Evolutionary conservation across 2,113 vertebrate species (phyloP), one percentile per base, ranked within the genome.

Genomic region (Alligator sinensis): DNA sequence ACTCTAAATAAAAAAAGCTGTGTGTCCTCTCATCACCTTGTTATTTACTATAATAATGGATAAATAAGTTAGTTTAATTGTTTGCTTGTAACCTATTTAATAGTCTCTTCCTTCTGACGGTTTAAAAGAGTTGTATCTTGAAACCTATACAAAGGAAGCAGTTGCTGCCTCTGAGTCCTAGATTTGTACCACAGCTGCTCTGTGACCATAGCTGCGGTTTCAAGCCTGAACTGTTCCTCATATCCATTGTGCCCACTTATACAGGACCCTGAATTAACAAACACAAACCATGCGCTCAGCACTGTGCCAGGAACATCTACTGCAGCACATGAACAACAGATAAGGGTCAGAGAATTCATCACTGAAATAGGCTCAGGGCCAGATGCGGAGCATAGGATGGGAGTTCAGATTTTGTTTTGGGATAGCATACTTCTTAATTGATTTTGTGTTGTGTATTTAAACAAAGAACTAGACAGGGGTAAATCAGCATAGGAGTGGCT

Each of bases 1-100:
- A 24, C 63, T 90, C 34, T 47, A 62, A 66, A 21, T 34, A 57
- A 30, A 55, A 34, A 86, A 55, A 11, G n/a, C 27, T 63, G 82
- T 82, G 15, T 30, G 58, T 34, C 54, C 68, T 28, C 17, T 55
- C 61, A 55, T 89, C 75, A 90, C 90, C 82, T 93, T 85, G 84
- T 92, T 95, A 64, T 60, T 95, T 88, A 60, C 28, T 81, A 13
- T 6, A 34, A 34, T 94, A 64, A 57, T 47, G 21, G 22, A 91
- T 81, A 58, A 72, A 55, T 72, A 80, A 83, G 22, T 54, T 90
- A 6, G 62, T 96, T 88, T 92, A 81, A 80, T 96, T 92, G 85
- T 47, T 89, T n/a, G 28, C 57, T 58, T 9, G 5, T 30, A 58
- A 77, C 3, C 10, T 57, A 80, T 91, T 84, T 76, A 76, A 66